Conservation (phyloP, 2,797 vertebrate species). For the Pelochelys cantorii region DNA sequence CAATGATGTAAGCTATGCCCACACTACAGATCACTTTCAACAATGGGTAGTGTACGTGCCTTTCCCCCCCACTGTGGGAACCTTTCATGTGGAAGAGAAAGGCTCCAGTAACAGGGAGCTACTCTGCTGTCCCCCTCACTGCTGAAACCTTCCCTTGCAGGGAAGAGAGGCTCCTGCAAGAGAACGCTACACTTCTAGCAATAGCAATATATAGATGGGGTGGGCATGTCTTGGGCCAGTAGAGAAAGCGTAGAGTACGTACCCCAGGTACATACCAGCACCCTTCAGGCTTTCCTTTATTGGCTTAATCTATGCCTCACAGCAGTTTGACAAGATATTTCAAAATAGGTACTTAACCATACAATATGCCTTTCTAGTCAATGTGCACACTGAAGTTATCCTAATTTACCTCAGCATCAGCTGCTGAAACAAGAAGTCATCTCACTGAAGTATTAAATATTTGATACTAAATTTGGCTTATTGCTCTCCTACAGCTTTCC, state of each 20-base stretch:
- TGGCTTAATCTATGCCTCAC: background rate
- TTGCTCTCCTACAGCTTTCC: background rate
- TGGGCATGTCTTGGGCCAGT: background rate
- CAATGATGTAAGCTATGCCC: background rate
- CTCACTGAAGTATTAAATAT: background rate
- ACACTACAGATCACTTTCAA: background rate
- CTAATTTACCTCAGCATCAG: background rate
- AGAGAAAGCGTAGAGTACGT: background rate
- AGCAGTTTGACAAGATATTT: accelerated
- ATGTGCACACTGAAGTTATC: background rate
- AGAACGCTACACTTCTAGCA: background rate
- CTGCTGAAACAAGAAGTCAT: background rate
- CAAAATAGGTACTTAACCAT: background rate
- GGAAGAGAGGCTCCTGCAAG: background rate
- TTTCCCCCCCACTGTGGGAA: background rate
- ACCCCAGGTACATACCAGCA: background rate
- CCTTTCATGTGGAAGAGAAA: no score
- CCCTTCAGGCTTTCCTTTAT: background rate
- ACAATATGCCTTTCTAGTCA: background rate
- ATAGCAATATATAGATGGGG: background rate
- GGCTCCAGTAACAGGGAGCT: background rate
- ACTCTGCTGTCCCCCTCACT: background rate
- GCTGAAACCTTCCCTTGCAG: background rate
- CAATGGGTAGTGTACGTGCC: no score
- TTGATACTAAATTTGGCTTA: background rate